Evolutionary conservation across 2,113 vertebrate species (phyloP).

Genomic region (Zeus faber): DNA sequence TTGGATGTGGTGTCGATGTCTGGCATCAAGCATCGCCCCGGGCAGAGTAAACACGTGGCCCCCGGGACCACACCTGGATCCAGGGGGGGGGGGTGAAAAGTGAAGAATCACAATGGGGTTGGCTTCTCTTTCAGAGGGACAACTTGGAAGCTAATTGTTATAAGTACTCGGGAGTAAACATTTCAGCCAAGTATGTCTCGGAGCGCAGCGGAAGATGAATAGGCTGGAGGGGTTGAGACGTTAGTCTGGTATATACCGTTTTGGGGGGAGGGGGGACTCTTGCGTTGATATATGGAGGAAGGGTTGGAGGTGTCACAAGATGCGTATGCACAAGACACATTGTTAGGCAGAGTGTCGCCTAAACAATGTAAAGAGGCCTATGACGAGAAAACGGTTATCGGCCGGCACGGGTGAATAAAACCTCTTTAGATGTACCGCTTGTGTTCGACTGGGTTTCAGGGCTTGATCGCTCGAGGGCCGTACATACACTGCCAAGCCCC

Average conservation of each 20-base stretch:
- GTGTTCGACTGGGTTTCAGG: no score
- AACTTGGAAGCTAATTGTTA: slow-evolving; percentile 63
- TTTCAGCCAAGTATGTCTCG: slow-evolving; percentile 63
- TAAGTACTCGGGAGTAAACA: slow-evolving; percentile 66
- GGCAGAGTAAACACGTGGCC: slow-evolving; percentile 63
- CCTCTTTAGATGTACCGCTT: no score
- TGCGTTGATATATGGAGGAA: slow-evolving; percentile 26
- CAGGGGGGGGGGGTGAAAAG: slow-evolving; percentile 39
- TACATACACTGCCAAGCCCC: no score
- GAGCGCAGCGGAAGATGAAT: slow-evolving; percentile 43
- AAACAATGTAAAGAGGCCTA: slow-evolving; percentile 41
- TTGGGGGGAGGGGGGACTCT: slow-evolving; percentile 44
- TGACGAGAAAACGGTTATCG: slow-evolving; percentile 18
- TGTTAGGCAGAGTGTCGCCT: slow-evolving; percentile 32
- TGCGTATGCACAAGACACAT: slow-evolving; percentile 41
- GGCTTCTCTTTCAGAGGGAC: slow-evolving; percentile 35
- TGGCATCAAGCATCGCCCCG: slow-evolving; percentile 73
- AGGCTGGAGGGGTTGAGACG: slow-evolving; percentile 28
- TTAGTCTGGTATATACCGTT: slow-evolving; percentile 20
- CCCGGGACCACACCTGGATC: slow-evolving; percentile 66
- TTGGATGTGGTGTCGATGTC: slow-evolving; percentile 73
- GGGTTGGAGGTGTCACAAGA: slow-evolving; percentile 23
- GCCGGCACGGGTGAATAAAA: no score
- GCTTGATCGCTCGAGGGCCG: no score
- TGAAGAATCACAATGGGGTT: slow-evolving; percentile 48